phyloP scores from a whole-genome alignment of 2,888 invertebrate genomes.

The Sminthurides aquaticus region DNA sequence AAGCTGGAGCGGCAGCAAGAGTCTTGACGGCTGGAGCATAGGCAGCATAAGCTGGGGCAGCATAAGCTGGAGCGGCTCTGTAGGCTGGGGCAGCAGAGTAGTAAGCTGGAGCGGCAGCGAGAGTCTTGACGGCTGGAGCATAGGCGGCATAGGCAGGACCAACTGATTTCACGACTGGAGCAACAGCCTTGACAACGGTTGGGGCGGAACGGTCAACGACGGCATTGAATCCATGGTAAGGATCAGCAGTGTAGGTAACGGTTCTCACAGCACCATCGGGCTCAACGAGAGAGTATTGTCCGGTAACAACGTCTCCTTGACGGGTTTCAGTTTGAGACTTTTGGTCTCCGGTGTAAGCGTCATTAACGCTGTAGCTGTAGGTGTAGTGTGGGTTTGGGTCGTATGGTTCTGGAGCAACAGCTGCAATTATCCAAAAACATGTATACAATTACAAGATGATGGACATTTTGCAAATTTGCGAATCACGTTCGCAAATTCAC shows the following conservation, averaged over 20 bases:
- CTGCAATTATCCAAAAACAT: not conserved
- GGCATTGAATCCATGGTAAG: slow-evolving; percentile 15
- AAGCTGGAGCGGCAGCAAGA: not conserved
- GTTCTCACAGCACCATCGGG: slow-evolving; percentile 19
- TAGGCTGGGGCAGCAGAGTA: slow-evolving; percentile 1
- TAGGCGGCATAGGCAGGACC: slow-evolving; percentile 7
- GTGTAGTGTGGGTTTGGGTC: slow-evolving; percentile 19
- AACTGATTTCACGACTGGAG: slow-evolving; percentile 5
- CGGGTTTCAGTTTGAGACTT: slow-evolving; percentile 20
- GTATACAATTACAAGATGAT: not conserved
- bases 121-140: slow-evolving; percentile 14
- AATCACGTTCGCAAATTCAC: too few relatives aligned
- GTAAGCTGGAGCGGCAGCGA: slow-evolving; percentile 11
- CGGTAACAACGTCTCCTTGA: slow-evolving; percentile 16
- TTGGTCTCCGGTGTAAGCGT: slow-evolving; percentile 20
- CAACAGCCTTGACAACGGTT: not conserved
- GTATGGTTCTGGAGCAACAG: slow-evolving; percentile 23
- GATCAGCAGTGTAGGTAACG: slow-evolving; percentile 19
- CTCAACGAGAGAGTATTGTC: slow-evolving; percentile 22
- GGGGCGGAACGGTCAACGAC: slow-evolving; percentile 8
- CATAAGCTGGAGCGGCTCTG: not conserved
- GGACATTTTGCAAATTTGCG: not conserved
- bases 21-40: too few relatives aligned
- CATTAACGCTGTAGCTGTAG: slow-evolving; percentile 17
- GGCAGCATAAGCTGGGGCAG: slow-evolving; percentile 7